Evolutionary conservation across 1,140 invertebrate species (phyloP).

Genomic region (Nasonia vitripennis): DNA sequence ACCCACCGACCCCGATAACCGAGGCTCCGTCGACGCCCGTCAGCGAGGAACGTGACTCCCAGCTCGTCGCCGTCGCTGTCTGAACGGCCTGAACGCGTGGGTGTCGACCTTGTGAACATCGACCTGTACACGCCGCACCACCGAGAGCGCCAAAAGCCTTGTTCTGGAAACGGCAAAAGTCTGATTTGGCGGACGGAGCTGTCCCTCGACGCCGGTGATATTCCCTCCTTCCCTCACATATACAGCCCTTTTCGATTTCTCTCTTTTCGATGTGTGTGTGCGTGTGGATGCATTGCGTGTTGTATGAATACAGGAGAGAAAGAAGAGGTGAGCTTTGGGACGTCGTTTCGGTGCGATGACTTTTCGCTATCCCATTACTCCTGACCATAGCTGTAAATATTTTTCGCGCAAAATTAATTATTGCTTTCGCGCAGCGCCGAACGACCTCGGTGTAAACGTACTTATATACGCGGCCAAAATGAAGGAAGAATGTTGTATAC

Average conservation of each 20-base stretch:
- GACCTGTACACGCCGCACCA: no score
- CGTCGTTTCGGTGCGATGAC: no score
- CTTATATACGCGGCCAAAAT: no score
- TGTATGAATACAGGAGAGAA: no score
- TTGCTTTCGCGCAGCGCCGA: no score
- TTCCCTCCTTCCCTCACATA: not conserved
- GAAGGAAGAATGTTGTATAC: no score
- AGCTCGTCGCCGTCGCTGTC: constrained; percentile 61
- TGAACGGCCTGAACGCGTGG: constrained; percentile 37
- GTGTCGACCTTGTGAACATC: not conserved
- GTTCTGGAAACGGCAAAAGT: constrained; percentile 18
- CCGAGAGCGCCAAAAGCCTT: not conserved
- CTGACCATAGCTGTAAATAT: no score
- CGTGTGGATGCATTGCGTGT: no score
- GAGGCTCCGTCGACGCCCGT: constrained; percentile 70
- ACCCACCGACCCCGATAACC: constrained; percentile 71
- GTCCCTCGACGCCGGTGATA: constrained; percentile 14
- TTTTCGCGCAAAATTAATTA: no score
- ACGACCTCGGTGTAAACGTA: no score
- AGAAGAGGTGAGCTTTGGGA: no score
- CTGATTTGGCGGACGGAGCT: constrained; percentile 9
- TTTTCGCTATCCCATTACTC: no score
- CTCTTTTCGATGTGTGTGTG: not conserved
- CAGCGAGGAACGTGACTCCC: constrained; percentile 66
- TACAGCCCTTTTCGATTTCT: not conserved